Percentiles rank a stretch among this genome's conserved stretches.
Conservation (phyloP, 2,888 invertebrate genomes). For the Nipponacmea schrenckii region DNA sequence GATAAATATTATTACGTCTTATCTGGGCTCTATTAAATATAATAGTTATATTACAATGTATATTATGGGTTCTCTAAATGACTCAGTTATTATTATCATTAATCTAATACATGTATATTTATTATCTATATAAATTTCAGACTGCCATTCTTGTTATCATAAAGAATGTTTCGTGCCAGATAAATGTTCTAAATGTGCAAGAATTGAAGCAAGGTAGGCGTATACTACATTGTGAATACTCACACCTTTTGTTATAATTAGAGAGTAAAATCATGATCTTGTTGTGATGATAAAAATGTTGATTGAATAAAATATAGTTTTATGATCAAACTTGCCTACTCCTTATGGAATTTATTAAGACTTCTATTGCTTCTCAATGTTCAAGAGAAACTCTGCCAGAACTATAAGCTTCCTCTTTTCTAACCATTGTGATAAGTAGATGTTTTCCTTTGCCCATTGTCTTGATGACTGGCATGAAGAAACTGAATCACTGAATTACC, state of each 20-base stretch:
- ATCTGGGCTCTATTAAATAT: background rate
- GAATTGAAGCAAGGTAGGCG: conserved; percentile 58
- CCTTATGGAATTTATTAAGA: no score
- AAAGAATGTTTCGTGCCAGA: conserved; percentile 57
- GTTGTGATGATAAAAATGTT: no score
- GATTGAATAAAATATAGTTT: no score
- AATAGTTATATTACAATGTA: no score
- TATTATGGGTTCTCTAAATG: background rate
- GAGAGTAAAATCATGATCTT: no score
- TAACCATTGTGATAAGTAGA: no score
- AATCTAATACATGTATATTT: background rate
- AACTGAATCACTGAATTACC: background rate
- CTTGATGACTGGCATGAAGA: background rate
- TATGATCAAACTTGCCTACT: no score
- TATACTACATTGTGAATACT: background rate
- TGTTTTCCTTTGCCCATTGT: background rate
- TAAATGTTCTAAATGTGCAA: conserved; percentile 64
- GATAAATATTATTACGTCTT: conserved; percentile 9
- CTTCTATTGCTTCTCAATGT: no score
- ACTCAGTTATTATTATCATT: background rate
- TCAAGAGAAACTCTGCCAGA: no score
- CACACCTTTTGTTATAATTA: no score
- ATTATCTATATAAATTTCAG: conserved; percentile 43
- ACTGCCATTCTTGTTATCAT: conserved; percentile 62
- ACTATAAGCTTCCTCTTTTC: no score